Percentiles rank a stretch among this genome's conserved stretches.
Evolutionary conservation across 2,888 invertebrate species (phyloP).

Genomic region (Psylliodes chrysocephalus): DNA sequence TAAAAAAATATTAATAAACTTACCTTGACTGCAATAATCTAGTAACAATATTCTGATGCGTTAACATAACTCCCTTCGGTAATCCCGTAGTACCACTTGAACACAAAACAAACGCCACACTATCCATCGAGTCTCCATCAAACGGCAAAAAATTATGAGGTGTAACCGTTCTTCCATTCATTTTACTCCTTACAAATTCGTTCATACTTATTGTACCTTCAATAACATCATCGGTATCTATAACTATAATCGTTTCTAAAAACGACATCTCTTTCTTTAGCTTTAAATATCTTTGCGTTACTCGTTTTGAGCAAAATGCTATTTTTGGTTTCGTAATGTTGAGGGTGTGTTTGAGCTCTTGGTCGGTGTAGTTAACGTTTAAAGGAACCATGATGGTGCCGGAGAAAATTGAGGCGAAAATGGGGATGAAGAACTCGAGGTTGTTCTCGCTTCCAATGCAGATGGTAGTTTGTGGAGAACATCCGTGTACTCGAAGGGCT

Average conservation of each 20-base stretch:
- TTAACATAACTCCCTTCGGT: constrained; percentile 74
- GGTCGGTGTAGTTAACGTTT: constrained; percentile 44
- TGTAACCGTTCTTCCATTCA: constrained; percentile 26
- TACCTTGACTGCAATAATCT: constrained; percentile 37
- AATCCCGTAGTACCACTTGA: constrained; percentile 78
- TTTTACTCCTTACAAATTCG: constrained; percentile 18
- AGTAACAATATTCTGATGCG: constrained; percentile 66
- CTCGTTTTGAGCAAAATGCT: constrained; percentile 72
- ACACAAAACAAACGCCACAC: constrained; percentile 64
- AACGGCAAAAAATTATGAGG: constrained; percentile 35
- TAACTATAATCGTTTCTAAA: constrained; percentile 68
- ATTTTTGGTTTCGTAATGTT: constrained; percentile 74
- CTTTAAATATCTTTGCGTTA: constrained; percentile 67
- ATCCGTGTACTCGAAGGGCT: constrained; percentile 45
- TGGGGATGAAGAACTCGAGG: constrained; percentile 50
- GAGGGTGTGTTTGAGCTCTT: constrained; percentile 65
- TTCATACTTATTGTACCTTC: constrained; percentile 27
- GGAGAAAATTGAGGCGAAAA: constrained; percentile 51
- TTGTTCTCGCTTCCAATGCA: constrained; percentile 52
- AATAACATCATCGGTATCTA: constrained; percentile 58
- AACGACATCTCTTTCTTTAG: constrained; percentile 57
- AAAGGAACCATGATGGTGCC: constrained; percentile 52
- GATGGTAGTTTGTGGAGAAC: constrained; percentile 47
- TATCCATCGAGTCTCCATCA: constrained; percentile 45
- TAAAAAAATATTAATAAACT: neutral